Conservation (phyloP, 2,113 vertebrate genomes). For the Alethe castanea region DNA sequence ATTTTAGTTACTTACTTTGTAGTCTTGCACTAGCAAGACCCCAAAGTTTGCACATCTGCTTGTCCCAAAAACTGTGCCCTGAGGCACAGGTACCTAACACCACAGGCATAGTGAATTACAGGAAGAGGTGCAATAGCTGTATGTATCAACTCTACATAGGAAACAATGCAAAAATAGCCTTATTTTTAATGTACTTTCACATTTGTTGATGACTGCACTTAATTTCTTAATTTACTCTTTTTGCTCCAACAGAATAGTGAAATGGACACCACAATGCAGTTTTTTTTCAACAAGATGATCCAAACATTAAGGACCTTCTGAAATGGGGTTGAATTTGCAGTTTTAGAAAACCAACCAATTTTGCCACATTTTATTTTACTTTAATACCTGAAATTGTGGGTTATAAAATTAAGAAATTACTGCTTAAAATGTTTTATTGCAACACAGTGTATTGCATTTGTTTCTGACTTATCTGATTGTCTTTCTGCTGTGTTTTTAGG, state of each 20-base stretch:
- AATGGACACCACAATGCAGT: neutral
- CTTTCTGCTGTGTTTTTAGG: conserved; percentile 69
- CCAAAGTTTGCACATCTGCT: neutral
- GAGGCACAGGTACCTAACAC: neutral
- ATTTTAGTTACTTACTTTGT: neutral
- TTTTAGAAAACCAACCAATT: neutral
- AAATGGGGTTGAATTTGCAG: neutral
- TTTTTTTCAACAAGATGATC: neutral
- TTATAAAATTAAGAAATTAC: neutral
- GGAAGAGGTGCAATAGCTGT: neutral
- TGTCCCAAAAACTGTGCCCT: neutral
- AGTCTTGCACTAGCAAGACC: neutral
- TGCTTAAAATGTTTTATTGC: neutral
- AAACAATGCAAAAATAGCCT: neutral
- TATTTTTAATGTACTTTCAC: neutral
- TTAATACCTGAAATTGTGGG: neutral
- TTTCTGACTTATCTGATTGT: neutral
- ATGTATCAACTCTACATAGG: neutral
- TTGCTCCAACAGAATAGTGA: neutral
- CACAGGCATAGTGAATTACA: neutral
- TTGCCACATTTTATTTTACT: neutral
- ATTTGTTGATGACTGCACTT: neutral
- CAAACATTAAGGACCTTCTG: neutral
- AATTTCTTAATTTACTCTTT: neutral
- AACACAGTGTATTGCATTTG: neutral